Evolutionary conservation across 2,797 vertebrate genomes (phyloP).

Genomic region (Pangasius djambal): DNA sequence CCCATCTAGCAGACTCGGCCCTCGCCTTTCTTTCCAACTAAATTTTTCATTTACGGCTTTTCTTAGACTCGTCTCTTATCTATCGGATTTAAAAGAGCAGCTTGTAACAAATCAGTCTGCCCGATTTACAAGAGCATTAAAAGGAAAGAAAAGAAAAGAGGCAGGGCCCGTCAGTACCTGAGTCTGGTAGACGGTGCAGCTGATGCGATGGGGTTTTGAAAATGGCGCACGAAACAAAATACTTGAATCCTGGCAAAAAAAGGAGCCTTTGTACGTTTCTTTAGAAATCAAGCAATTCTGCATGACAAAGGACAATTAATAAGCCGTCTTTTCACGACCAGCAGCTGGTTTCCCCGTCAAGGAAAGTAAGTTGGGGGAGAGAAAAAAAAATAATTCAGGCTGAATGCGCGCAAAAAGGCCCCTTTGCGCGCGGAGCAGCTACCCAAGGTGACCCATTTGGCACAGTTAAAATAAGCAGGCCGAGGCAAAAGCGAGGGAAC

Average conservation of each 20-base stretch:
- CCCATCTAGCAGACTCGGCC: slow-evolving; percentile 99
- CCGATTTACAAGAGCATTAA: slow-evolving; percentile 99
- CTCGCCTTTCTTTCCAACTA: slow-evolving; percentile 99
- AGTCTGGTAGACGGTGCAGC: slow-evolving; percentile 99
- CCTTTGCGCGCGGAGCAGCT: slow-evolving; percentile 99
- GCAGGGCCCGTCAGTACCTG: slow-evolving; percentile 98
- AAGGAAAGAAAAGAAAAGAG: slow-evolving; percentile 98
- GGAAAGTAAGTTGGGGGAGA: slow-evolving; percentile 97
- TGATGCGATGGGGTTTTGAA: slow-evolving; percentile 98
- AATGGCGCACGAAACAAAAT: slow-evolving; percentile 99
- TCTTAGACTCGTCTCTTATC: slow-evolving; percentile 99
- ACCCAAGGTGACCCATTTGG: slow-evolving; percentile 99
- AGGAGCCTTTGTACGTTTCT: slow-evolving; percentile 99
- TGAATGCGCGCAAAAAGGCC: slow-evolving; percentile 99
- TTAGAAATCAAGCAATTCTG: slow-evolving; percentile 99
- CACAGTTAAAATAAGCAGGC: slow-evolving; percentile 99
- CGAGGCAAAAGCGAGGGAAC: slow-evolving; percentile 98
- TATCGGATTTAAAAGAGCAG: slow-evolving; percentile 99
- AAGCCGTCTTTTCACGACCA: slow-evolving; percentile 99
- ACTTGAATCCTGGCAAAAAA: slow-evolving; percentile 99
- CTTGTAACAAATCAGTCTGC: slow-evolving; percentile 99
- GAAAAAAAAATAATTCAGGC: slow-evolving; percentile 91
- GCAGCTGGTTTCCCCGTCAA: slow-evolving; percentile 99
- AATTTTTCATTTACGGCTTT: slow-evolving; percentile 99
- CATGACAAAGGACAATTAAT: slow-evolving; percentile 99